A percentile compares a stretch with the other conserved stretches of the same genome.
phyloP scores from a whole-genome alignment of 2,888 invertebrate genomes.

The Acrocera orbiculus region DNA sequence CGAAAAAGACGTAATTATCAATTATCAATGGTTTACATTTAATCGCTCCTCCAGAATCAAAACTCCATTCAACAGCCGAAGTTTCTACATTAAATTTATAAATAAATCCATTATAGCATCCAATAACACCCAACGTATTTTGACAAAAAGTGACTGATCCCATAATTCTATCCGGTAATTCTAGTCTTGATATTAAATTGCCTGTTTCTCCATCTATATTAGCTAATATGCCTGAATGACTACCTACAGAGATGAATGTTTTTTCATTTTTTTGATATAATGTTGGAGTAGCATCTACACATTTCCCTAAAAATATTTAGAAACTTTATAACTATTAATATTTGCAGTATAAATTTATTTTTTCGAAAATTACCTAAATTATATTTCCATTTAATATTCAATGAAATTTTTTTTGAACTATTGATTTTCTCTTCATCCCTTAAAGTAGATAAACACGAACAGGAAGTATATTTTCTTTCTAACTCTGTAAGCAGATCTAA shows the following conservation, averaged over 20 bases:
- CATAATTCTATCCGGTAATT: slow-evolving; percentile 54
- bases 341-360: too few species aligned
- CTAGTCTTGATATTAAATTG: slow-evolving; percentile 30
- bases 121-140: slow-evolving; percentile 41
- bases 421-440: too few species aligned
- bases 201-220: slow-evolving; percentile 41
- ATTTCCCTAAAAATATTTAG: too few species aligned
- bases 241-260: slow-evolving; percentile 39
- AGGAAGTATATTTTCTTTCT: neutral
- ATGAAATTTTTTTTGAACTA: neutral
- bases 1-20: slow-evolving; percentile 40
- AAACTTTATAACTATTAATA: slow-evolving; percentile 20
- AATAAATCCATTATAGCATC: slow-evolving; percentile 58
- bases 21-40: slow-evolving; percentile 40
- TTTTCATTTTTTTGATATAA: slow-evolving; percentile 27
- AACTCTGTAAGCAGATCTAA: slow-evolving; percentile 11
- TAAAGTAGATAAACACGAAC: neutral
- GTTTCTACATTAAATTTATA: slow-evolving; percentile 41
- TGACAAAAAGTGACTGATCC: slow-evolving; percentile 38
- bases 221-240: slow-evolving; percentile 55
- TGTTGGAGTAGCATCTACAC: slow-evolving; percentile 67
- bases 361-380: too few species aligned
- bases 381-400: slow-evolving; percentile 21
- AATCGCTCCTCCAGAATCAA: slow-evolving; percentile 31
- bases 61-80: slow-evolving; percentile 42